Evolutionary conservation across 2,888 invertebrate species (phyloP), one percentile per base, ranked within the genome.

Genomic region (Sinhomidia bicolor): DNA sequence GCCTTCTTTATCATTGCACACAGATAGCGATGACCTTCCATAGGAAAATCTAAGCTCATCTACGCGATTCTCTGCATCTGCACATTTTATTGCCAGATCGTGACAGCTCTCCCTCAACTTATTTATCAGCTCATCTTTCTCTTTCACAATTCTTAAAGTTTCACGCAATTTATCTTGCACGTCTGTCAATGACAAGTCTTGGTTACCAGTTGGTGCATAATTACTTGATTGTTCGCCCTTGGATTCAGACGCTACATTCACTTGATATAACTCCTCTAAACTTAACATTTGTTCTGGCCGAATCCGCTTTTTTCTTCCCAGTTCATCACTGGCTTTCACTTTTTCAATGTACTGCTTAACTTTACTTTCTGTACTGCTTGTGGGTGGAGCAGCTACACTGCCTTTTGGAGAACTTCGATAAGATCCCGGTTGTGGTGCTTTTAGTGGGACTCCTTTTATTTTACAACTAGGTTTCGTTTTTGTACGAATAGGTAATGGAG

Each of bases 41-140:
- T 78, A 80, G 0, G 88, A 85, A 68, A 91, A 92, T 54, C 92
- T 41, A 60, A 92, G 74, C 88, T 92, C 90, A 76, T 92, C 92
- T 29, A 92, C 90, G 23, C 90, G 88, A 82, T 91, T 92, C 74
- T 92, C 91, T 20, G 92, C 91, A 82, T 91, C 90, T 14, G 92
- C 92, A 88, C 82, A 91, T 57, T 91, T 92, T 60, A 92, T 85
- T 10, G 90, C 89, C 17, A 92, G 79, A n/a, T 91, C 89, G 54
- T 90, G 91, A 83, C 90, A 91, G 51, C 90, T 90, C 57, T 91
- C 89, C 26, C 91, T 47, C 26, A 92, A 36, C 81, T 92, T 90
- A 14, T 89, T 81, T 20, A 92, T 92, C 5, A 92, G 62, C 79
- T 90, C 89, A 82, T 92, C 92, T 65, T 91, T 92, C 68, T 92